Percentiles rank a stretch among this genome's conserved stretches.
phyloP scores from a whole-genome alignment of 2,113 vertebrate genomes.

The Ailuropoda melanoleuca region DNA sequence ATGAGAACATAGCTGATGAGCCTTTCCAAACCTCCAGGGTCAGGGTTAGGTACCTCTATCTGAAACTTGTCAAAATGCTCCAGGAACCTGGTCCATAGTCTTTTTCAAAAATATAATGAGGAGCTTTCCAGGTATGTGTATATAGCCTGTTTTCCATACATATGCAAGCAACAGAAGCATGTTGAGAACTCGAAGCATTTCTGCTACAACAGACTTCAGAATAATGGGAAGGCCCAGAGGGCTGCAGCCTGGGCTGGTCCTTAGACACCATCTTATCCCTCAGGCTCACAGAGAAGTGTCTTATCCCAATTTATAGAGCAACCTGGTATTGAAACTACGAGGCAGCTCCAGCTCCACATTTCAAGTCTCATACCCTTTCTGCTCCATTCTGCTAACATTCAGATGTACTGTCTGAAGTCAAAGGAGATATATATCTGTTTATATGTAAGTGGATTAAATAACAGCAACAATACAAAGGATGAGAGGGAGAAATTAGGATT shows the following conservation, averaged over 20 bases:
- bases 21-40: neutral
- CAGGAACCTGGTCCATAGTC: neutral
- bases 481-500: neutral
- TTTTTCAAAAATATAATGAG: neutral
- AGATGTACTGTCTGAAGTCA: neutral
- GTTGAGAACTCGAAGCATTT: neutral
- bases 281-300: neutral
- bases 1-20: conserved; percentile 54
- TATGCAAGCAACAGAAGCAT: neutral
- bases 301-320: neutral
- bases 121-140: neutral
- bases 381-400: neutral
- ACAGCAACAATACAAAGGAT: neutral
- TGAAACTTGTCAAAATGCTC: neutral
- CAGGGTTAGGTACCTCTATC: neutral
- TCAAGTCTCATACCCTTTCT: neutral
- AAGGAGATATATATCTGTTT: neutral
- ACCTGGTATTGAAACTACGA: neutral
- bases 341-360: neutral
- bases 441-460: neutral
- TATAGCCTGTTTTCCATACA: neutral
- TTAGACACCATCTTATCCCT: neutral
- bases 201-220: neutral
- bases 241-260: neutral
- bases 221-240: too few species aligned